Evolutionary conservation across 2,797 vertebrate species (phyloP), one percentile per base, ranked within the genome.

Genomic region (Ctenopoma kingsleyae): DNA sequence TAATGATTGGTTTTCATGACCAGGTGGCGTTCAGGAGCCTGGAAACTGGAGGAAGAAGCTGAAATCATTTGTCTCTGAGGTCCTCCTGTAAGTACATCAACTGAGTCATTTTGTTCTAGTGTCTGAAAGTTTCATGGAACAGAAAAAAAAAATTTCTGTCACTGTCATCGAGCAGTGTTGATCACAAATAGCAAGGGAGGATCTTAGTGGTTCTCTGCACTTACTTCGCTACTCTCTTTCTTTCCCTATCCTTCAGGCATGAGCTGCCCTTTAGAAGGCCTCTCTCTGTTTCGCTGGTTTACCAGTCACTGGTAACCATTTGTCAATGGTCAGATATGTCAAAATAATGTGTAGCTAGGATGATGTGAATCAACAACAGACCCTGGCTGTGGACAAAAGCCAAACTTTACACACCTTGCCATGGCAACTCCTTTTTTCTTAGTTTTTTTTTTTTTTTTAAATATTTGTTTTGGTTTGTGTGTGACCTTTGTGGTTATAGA

Each of bases 21-120:
- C 67, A 32, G 52, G 63, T 54, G 68, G 50, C 4, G 32, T 70
- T 70, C 67, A 68, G 60, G 44, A 44, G 13, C 27, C 9, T 0
- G 35, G 43, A 74, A 20, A 1, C 12, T 38, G 30, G 44, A 56
- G 64, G 52, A 65, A n/a, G 20, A 53, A 25, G 20, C 13, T 17
- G 49, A 78, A n/a, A 20, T 58, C 22, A n/a, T 15, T 54, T 20
- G 69, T 75, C 60, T 49, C 53, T 17, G 35, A 2, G 10, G 35
- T 35, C 35, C 8, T 83, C 50, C 60, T 74, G 76, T 83, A 68
- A 84, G 80, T 86, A 75, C 58, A 52, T 75, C 40, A 63, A 12
- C 17, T 12, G 2, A 35, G 6, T 35, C 8, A 35, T 3, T 35
- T 11, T 35, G 35, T 35, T 35, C 8, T 35, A 11, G 35, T 35